These are phyloP conservation scores for Eupithecia subfuscata DNA, from an alignment of 2,888 invertebrate species.

Conservation along the genomic window DNA sequence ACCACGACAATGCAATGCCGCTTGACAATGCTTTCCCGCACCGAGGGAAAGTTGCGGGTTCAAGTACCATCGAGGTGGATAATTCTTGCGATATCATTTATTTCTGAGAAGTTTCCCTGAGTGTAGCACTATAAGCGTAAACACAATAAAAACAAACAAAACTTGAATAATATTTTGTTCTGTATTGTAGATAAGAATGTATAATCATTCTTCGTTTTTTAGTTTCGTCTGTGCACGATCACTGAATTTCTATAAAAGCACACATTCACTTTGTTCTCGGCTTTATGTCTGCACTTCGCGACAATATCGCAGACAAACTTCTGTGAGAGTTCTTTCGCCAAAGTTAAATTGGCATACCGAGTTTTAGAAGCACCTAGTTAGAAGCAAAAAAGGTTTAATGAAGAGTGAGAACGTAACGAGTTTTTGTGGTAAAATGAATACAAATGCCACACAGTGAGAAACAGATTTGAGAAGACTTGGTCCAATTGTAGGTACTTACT, in stretches of 20 bases:
- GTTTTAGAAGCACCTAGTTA: constrained; percentile 43
- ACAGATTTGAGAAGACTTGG: constrained; percentile 1
- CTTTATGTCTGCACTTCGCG: constrained; percentile 27
- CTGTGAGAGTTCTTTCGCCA: constrained; percentile 34
- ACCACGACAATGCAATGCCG: no score
- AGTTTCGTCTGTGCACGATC: not conserved
- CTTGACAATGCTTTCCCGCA: no score
- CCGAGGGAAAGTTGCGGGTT: no score
- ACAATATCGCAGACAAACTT: constrained; percentile 33
- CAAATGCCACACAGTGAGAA: constrained; percentile 17
- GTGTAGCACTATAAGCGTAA: no score
- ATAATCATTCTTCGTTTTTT: no score
- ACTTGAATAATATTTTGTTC: no score
- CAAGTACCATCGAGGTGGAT: no score
- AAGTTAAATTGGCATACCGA: constrained; percentile 46
- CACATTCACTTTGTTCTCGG: constrained; percentile 23
- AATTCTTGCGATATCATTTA: no score
- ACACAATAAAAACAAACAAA: no score
- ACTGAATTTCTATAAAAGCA: not conserved
- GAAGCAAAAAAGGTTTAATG: constrained; percentile 44
- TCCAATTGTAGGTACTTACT: not conserved
- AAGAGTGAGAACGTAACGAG: constrained; percentile 44
- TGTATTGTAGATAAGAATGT: no score
- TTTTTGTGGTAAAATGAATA: constrained; percentile 33
- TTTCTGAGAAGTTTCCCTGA: no score